Conservation (phyloP, 2,797 vertebrate species). For the Xenopus petersii region DNA sequence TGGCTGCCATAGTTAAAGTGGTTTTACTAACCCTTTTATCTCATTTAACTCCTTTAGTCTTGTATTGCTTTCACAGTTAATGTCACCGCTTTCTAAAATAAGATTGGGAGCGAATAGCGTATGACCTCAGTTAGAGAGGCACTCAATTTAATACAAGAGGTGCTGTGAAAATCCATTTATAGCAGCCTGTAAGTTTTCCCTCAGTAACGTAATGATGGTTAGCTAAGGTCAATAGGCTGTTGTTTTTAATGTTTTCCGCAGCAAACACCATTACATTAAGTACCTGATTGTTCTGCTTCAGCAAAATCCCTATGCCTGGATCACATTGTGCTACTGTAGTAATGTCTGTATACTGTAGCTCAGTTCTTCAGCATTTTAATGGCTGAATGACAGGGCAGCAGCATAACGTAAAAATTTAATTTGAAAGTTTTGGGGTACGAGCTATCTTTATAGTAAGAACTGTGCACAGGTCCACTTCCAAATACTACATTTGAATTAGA, state of each 20-base stretch:
- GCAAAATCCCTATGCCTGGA: neutral
- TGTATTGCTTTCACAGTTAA: neutral
- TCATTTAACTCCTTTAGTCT: constrained; percentile 19
- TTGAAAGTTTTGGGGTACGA: no score
- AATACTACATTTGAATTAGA: no score
- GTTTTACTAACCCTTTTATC: constrained; percentile 35
- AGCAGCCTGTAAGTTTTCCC: neutral
- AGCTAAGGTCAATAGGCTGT: constrained; percentile 30
- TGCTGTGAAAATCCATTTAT: neutral
- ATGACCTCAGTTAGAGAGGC: neutral
- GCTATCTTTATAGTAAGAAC: no score
- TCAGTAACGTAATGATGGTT: constrained; percentile 14
- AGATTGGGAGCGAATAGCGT: neutral
- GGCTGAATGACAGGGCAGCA: no score
- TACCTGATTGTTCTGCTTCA: neutral
- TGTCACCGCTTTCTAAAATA: neutral
- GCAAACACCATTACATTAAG: neutral
- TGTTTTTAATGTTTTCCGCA: neutral
- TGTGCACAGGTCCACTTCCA: no score
- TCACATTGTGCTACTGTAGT: no score
- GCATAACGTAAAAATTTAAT: no score
- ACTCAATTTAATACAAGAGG: neutral
- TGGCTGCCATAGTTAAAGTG: constrained; percentile 26
- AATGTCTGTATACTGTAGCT: no score
- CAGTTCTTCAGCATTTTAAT: neutral